Percentiles rank a stretch among this genome's conserved stretches.
Conservation (phyloP, 2,888 invertebrate species). For the Plusia festucae region DNA sequence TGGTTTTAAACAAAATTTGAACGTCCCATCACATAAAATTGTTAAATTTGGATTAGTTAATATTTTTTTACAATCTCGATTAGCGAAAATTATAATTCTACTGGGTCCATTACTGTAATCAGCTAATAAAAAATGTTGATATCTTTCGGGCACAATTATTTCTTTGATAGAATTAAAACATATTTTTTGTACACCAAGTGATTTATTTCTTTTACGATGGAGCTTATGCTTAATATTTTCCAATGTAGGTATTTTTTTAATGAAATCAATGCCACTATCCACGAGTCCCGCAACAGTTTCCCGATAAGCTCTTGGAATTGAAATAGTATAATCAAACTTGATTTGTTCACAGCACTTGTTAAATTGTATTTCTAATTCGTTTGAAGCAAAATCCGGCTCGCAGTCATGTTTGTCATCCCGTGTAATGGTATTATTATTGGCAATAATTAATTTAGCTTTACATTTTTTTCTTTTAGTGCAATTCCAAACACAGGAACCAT, state of each 20-base stretch:
- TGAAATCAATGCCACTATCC: conserved; percentile 6
- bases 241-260: conserved; percentile 5
- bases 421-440: conserved; percentile 18
- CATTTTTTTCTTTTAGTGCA: conserved; percentile 32
- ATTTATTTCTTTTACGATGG: conserved; percentile 6
- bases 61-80: conserved; percentile 17
- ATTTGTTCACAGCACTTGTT: background rate
- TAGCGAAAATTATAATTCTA: conserved; percentile 21
- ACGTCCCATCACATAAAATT: conserved; percentile 27
- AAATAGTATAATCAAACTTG: background rate
- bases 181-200: conserved; percentile 6
- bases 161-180: conserved; percentile 12
- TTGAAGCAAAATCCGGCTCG: conserved; percentile 17
- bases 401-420: conserved; percentile 31
- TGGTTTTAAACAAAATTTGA: conserved; percentile 26
- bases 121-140: conserved; percentile 10
- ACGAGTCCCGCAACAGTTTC: conserved; percentile 7
- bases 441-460: conserved; percentile 27
- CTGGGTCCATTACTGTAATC: conserved; percentile 6
- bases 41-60: conserved; percentile 19
- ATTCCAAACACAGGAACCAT: conserved; percentile 25
- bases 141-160: conserved; percentile 10
- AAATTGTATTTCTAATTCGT: conserved; percentile 8
- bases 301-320: background rate
- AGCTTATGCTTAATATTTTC: conserved; percentile 6